Evolutionary conservation across 2,113 vertebrate genomes (phyloP), one percentile per base, ranked within the genome.

Genomic region (Tachysurus vachellii): DNA sequence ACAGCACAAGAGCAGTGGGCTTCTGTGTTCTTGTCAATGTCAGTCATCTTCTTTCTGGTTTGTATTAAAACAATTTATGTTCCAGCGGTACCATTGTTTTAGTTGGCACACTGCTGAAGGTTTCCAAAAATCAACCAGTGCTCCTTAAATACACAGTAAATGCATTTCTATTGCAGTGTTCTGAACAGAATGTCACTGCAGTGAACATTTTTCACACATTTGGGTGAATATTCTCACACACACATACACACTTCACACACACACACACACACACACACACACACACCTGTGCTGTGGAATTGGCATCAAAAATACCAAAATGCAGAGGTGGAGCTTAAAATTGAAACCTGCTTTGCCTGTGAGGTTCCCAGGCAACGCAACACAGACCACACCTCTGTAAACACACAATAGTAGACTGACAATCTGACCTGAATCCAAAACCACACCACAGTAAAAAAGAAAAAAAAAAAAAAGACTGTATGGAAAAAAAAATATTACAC

Each of bases 311-410:
- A 36, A 80, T 31, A 16, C 47, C 56, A 47, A 62, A 73, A 73
- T 12, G 42, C 28, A n/a, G 42, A 88, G 83, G 84, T 53, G 85
- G 61, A 84, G 36, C 81, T 88, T 82, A 36, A 10, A 62, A 56
- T 61, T 44, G 80, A 83, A 87, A 87, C 86, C 86, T 76, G 81
- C 76, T 88, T 86, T 66, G 80, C 82, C 57, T 86, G 73, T 54
- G 1, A 81, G 77, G 90, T 90, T 89, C 76, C 88, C 86, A 88
- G 75, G 90, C 80, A 90, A 89, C 86, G 56, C 61, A 83, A 83
- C 85, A 83, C 57, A 71, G 47, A 42, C 53, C 90, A 89, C 90
- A 86, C 90, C 90, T 80, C 76, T 80, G 36, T 19, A 79, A 66
- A 76, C 64, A 83, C 85, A 86, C 71, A 80, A 81, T n/a, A 77